These are phyloP conservation scores for Centropyge bicolor DNA, from an alignment of 2,797 vertebrate genomes.

Conservation along the genomic window DNA sequence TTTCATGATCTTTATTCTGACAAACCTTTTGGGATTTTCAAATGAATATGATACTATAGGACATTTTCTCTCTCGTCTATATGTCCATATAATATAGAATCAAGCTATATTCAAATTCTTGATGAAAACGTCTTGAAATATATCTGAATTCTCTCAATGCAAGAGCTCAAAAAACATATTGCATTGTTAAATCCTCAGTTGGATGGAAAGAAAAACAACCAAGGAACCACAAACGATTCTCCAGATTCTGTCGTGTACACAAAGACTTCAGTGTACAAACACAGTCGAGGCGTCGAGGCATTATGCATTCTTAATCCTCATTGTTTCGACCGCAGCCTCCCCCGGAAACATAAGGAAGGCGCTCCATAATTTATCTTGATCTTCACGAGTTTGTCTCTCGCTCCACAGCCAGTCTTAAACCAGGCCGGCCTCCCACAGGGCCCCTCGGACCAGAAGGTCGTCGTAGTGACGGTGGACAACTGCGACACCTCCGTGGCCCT, in stretches of 20 bases:
- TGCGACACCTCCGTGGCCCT: slow-evolving; percentile 92
- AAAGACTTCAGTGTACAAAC: not conserved
- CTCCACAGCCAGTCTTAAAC: slow-evolving; percentile 89
- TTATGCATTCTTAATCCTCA: not conserved
- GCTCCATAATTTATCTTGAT: slow-evolving; percentile 18
- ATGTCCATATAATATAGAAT: not conserved
- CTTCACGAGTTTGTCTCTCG: slow-evolving; percentile 38
- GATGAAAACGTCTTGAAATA: not conserved
- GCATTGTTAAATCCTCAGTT: slow-evolving; percentile 10
- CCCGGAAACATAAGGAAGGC: slow-evolving; percentile 17
- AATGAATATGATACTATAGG: not conserved
- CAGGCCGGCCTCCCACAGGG: slow-evolving; percentile 92
- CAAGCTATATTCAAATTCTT: slow-evolving; percentile 10
- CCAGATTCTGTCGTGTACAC: not conserved
- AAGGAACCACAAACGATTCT: not conserved
- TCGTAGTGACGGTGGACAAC: slow-evolving; percentile 92
- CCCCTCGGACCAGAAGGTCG: slow-evolving; percentile 95
- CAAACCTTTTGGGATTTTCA: slow-evolving; percentile 11
- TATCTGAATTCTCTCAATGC: not conserved
- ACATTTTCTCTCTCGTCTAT: not conserved
- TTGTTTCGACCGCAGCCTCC: slow-evolving; percentile 16
- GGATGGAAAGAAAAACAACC: not conserved
- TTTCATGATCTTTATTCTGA: slow-evolving; percentile 10
- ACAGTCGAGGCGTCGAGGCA: not conserved
- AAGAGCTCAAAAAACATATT: slow-evolving; percentile 1